A percentile compares a stretch with the other conserved stretches of the same genome.
Evolutionary conservation across 2,797 vertebrate species (phyloP).

Genomic region (Rousettus madagascariensis): DNA sequence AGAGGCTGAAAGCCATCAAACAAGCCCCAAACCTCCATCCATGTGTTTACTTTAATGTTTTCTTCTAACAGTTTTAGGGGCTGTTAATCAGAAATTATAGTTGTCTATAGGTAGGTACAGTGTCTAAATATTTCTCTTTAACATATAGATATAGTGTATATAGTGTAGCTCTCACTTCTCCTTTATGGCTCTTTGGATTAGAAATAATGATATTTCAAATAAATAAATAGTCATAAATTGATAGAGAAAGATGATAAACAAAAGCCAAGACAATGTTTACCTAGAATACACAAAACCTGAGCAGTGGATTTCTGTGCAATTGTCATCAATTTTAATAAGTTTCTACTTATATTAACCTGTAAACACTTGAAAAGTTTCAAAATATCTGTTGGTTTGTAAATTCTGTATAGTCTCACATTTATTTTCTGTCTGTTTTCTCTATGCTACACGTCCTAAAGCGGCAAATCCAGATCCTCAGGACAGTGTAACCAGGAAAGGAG

Average conservation of each 20-base stretch:
- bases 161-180: neutral
- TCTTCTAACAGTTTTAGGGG: neutral
- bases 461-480: neutral
- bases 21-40: neutral
- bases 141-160: neutral
- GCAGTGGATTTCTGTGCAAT: neutral
- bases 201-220: neutral
- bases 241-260: neutral
- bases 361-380: neutral
- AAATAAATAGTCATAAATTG: neutral
- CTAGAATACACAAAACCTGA: neutral
- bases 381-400: neutral
- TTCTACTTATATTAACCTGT: neutral
- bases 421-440: neutral
- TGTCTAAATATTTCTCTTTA: neutral
- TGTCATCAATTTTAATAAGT: neutral
- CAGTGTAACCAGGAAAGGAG: neutral
- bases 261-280: neutral
- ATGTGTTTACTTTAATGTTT: neutral
- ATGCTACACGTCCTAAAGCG: neutral
- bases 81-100: neutral
- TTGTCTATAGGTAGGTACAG: neutral
- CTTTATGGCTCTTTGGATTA: neutral
- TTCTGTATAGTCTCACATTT: neutral
- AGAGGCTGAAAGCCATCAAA: neutral